phyloP scores from a whole-genome alignment of 2,888 invertebrate genomes.

The Galeopsomyia nigrocyanea region DNA sequence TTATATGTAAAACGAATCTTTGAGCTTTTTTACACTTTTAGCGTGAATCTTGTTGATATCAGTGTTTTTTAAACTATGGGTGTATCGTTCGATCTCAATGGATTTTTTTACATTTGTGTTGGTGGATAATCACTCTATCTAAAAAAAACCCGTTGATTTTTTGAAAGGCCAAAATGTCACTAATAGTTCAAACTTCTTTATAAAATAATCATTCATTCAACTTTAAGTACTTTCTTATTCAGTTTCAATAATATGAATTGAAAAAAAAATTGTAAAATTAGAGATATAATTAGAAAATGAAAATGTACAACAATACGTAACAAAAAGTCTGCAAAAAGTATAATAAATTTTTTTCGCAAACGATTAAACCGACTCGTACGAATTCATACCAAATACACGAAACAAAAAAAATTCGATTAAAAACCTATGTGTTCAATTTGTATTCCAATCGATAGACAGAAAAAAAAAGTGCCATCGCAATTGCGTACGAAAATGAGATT shows the following conservation, averaged over 20 bases:
- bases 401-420: background rate
- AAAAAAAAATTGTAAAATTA: background rate
- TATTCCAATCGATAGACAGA: slow-evolving; percentile 16
- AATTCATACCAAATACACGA: too few relatives aligned
- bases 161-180: too few relatives aligned
- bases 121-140: background rate
- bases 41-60: slow-evolving; percentile 32
- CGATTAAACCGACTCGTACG: background rate
- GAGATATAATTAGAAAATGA: too few relatives aligned
- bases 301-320: too few relatives aligned
- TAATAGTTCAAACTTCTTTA: too few relatives aligned
- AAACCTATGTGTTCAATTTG: slow-evolving; percentile 32
- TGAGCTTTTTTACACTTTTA: slow-evolving; percentile 42
- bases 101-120: slow-evolving; percentile 23
- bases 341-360: slow-evolving; percentile 6
- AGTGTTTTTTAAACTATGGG: slow-evolving; percentile 29
- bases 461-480: background rate
- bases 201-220: too few relatives aligned
- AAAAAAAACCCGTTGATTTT: too few relatives aligned
- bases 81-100: slow-evolving; percentile 31
- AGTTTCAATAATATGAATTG: too few relatives aligned
- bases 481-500: slow-evolving; percentile 8
- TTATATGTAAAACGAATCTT: slow-evolving; percentile 39
- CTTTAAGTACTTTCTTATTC: too few relatives aligned
- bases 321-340: background rate